Base-by-base conservation (phyloP, 2,797 vertebrate species). In the Manis pentadactyla region DNA sequence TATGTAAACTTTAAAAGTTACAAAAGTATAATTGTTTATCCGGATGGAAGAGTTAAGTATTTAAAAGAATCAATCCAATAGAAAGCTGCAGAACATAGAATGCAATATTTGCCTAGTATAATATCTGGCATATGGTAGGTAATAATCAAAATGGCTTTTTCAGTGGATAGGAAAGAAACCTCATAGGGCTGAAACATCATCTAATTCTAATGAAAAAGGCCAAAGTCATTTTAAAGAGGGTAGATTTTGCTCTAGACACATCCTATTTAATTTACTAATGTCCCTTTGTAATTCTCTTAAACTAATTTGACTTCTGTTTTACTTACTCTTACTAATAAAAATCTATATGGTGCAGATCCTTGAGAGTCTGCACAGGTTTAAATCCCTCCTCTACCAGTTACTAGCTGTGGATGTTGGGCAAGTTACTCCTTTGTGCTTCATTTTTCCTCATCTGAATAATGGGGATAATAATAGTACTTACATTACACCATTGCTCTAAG, bases 141-240 rank as follows among this genome's bases (percentile, higher is more conserved):
- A 89, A 13, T 97, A 87, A 64, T 88, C 68, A 83, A 91, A 96
- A 91, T 79, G 59, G 29, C 74, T 84, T 93, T 96, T 87, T 34
- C 68, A 92, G 51, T 55, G 94, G 90, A 17, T 87, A 87, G 94
- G 85, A 90, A 91, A 46, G 79, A 90, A 96, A 84, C 15, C 18
- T 51, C 17, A 68, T 15, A 64, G 82, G 21, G 49, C 37, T 90
- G 42, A 97, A 96, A 37, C 31, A 59, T 82, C 78, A 49, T 39
- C 19, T 92, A 73, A 82, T 89, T 95, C 29, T 71, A 91, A 39
- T 77, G 66, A 94, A 91, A 89, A 86, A n/a, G 64, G 18, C 21
- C 49, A 42, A 94, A 63, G 23, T 4, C 34, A 84, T 83, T 96
- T 92, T 91, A 84, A 75, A 4, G 46, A 63, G 68, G 46, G 57